phyloP scores from a whole-genome alignment of 2,113 vertebrate genomes.

The Halcyon senegalensis region DNA sequence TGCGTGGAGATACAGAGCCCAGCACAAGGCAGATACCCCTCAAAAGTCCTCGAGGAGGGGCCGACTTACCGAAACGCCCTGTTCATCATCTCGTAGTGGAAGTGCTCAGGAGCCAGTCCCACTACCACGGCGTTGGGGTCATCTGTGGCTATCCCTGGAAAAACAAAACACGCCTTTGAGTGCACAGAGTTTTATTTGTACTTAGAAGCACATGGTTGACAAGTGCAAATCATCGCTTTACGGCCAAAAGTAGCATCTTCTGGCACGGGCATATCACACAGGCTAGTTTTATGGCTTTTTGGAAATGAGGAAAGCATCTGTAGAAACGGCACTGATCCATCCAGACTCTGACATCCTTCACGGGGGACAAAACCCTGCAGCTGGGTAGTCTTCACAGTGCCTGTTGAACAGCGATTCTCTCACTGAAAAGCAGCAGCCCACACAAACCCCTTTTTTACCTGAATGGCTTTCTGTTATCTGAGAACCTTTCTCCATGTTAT shows the following conservation, averaged over 20 bases:
- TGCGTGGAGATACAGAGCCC: not conserved
- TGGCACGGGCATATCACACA: rapidly evolving
- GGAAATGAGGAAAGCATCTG: not conserved
- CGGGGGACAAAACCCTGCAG: not conserved
- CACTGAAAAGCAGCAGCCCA: not conserved
- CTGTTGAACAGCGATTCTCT: not conserved
- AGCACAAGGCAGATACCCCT: not conserved
- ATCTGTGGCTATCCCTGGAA: slow-evolving; percentile 84
- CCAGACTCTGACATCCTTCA: not conserved
- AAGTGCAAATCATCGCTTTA: not conserved
- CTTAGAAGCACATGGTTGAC: not conserved
- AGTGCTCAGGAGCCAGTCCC: slow-evolving; percentile 91
- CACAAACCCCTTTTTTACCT: not conserved
- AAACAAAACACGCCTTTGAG: not conserved
- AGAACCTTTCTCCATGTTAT: not conserved
- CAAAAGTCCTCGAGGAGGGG: not conserved
- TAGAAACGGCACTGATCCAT: not conserved
- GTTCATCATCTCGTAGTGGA: slow-evolving; percentile 92
- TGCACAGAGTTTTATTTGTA: not conserved
- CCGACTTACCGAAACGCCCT: slow-evolving; percentile 86
- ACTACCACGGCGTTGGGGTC: slow-evolving; percentile 93
- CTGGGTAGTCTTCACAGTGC: not conserved
- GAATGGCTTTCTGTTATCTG: not conserved
- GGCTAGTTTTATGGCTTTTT: not conserved
- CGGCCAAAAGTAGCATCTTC: not conserved